Evolutionary conservation across 2,888 invertebrate genomes (phyloP).

Genomic region (Strigamia maritima): DNA sequence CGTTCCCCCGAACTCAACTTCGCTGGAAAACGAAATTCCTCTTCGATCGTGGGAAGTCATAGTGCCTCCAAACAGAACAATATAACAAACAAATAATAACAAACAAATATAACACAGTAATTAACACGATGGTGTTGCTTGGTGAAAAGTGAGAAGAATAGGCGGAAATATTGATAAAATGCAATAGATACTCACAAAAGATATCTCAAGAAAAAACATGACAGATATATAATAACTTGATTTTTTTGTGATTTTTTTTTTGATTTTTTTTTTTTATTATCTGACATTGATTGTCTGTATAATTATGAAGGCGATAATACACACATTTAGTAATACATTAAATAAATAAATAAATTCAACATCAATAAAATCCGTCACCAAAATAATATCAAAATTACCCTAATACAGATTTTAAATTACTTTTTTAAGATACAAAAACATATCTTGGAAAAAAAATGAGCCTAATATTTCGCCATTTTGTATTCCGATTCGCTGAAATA

Average conservation of each 20-base stretch:
- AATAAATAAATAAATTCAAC: no score
- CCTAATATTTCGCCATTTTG: slow-evolving; percentile 40
- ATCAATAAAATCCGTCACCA: no score
- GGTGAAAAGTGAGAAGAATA: background rate
- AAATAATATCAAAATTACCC: no score
- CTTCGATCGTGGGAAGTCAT: background rate
- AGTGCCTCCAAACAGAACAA: background rate
- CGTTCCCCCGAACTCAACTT: background rate
- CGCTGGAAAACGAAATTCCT: background rate
- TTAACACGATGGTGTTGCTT: background rate
- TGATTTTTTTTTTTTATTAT: no score
- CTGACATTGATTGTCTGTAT: no score
- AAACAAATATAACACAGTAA: background rate
- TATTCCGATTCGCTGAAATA: slow-evolving; percentile 39
- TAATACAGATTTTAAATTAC: no score
- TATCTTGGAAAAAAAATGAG: no score
- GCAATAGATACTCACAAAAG: background rate
- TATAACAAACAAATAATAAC: no score
- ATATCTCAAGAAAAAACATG: background rate
- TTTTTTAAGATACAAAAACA: no score
- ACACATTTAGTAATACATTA: no score
- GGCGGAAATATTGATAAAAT: background rate
- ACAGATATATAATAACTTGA: background rate
- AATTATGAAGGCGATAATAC: no score
- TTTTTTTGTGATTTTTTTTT: no score